Evolutionary conservation across 30 jellyfish, hydroid and myxozoan species (phyloP).

Genomic region (Mastigias papua): DNA sequence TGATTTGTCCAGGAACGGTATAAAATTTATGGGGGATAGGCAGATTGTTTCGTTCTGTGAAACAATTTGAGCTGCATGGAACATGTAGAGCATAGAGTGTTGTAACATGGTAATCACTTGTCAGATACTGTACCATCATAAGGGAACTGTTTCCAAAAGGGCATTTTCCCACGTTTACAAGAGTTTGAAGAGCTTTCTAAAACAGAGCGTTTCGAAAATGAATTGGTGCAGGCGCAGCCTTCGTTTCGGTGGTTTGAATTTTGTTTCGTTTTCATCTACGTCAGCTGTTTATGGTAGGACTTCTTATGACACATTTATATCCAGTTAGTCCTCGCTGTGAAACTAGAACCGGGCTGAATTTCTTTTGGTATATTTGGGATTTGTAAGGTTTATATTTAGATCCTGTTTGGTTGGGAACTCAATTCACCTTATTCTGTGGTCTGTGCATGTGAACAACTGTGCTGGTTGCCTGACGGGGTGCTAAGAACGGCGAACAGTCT

Average conservation of each 20-base stretch:
- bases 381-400: neutral
- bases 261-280: neutral
- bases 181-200: too few species aligned
- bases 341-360: neutral
- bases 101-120: too few species aligned
- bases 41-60: too few species aligned
- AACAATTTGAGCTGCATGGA: too few species aligned
- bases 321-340: neutral
- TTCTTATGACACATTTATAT: too few species aligned
- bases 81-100: too few species aligned
- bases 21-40: too few species aligned
- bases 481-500: neutral
- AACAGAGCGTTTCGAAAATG: too few species aligned
- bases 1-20: too few species aligned
- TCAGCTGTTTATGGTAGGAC: neutral
- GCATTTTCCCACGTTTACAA: too few species aligned
- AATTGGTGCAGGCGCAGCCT: neutral
- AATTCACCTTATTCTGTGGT: neutral
- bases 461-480: neutral
- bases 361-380: neutral
- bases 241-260: neutral
- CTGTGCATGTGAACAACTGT: neutral
- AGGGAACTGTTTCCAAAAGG: too few species aligned
- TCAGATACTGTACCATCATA: too few species aligned
- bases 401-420: constrained; percentile 4